Evolutionary conservation across 2,888 invertebrate genomes (phyloP).

Genomic region (Pyrrhosoma nymphula): DNA sequence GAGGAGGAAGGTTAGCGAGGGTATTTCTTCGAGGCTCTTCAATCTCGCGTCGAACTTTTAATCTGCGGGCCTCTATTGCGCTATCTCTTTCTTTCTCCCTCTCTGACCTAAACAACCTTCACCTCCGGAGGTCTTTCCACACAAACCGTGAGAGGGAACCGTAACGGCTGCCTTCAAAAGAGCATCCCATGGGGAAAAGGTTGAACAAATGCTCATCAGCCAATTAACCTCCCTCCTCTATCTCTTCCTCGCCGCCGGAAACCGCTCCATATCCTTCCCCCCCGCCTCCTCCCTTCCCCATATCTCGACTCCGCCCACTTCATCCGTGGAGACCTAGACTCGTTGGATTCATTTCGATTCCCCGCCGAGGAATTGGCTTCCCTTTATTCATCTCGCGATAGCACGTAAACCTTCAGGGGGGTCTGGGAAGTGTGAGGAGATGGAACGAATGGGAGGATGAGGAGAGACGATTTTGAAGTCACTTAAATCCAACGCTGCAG

Average conservation of each 20-base stretch:
- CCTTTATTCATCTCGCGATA: conserved; percentile 30
- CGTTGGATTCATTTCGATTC: conserved; percentile 28
- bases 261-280: background rate
- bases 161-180: conserved; percentile 41
- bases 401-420: background rate
- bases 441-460: background rate
- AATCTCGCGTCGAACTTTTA: conserved; percentile 31
- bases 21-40: background rate
- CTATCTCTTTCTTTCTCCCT: background rate
- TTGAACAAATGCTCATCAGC: conserved; percentile 39
- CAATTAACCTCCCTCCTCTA: conserved; percentile 5
- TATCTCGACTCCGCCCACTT: background rate
- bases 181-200: background rate
- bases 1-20: background rate
- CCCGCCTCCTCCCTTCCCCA: background rate
- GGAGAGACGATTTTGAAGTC: background rate
- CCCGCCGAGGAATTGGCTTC: conserved; percentile 6
- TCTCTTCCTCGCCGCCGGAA: background rate
- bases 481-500: conserved; percentile 17
- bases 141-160: conserved; percentile 8
- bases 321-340: background rate
- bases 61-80: background rate
- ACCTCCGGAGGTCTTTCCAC: background rate
- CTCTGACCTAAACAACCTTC: background rate
- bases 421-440: background rate